Evolutionary conservation across 2,797 vertebrate genomes (phyloP).

Genomic region (Geotrypetes seraphini): DNA sequence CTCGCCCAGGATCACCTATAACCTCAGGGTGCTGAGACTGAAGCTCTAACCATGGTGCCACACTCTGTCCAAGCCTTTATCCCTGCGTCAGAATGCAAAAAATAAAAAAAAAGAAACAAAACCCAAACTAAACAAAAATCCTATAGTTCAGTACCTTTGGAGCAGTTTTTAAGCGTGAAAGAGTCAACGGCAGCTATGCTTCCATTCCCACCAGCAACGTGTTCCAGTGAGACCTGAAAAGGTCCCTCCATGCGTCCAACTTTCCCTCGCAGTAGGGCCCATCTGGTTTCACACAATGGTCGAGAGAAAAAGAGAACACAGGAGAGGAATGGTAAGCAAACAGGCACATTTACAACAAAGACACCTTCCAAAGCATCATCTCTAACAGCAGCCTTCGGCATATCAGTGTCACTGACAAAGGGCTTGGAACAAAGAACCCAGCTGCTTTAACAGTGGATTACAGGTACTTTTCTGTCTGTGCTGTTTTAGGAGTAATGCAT

Average conservation of each 20-base stretch:
- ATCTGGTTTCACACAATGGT: conserved; percentile 34
- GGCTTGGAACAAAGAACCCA: too few relatives aligned
- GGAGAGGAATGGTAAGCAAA: conserved; percentile 30
- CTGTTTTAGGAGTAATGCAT: too few relatives aligned
- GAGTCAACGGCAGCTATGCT: conserved; percentile 52
- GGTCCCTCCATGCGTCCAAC: conserved; percentile 53
- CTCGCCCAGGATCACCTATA: too few relatives aligned
- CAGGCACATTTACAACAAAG: neutral
- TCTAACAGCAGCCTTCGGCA: too few relatives aligned
- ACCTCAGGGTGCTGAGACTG: too few relatives aligned
- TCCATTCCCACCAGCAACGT: conserved; percentile 39
- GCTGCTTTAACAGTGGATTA: too few relatives aligned
- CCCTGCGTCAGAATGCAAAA: neutral
- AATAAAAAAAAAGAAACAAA: too few relatives aligned
- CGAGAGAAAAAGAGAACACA: conserved; percentile 29
- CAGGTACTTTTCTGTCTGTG: too few relatives aligned
- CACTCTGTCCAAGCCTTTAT: neutral
- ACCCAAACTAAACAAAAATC: too few relatives aligned
- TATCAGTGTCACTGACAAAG: too few relatives aligned
- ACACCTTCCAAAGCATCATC: neutral
- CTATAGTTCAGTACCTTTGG: conserved; percentile 10
- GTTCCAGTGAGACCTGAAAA: conserved; percentile 57
- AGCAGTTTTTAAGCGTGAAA: conserved; percentile 62
- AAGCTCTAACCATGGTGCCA: too few relatives aligned
- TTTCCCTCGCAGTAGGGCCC: conserved; percentile 51